Evolutionary conservation across 2,113 vertebrate genomes (phyloP), one percentile per base, ranked within the genome.

Genomic region (Vidua chalybeata): DNA sequence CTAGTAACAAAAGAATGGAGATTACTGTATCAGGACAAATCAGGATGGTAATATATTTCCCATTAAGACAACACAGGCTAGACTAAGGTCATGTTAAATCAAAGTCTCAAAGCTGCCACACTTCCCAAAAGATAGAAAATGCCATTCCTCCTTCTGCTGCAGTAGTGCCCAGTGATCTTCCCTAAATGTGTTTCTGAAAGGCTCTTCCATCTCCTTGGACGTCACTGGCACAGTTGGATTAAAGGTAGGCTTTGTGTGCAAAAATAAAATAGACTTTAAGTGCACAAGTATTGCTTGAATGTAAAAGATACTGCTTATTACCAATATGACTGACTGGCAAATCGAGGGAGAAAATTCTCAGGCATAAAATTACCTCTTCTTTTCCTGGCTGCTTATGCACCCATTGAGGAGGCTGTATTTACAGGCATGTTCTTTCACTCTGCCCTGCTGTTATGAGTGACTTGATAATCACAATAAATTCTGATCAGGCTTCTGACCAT

Each of bases 21-120:
- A 46, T 20, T 88, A 66, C 88, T 71, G 72, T 92, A 93, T 80
- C 43, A 86, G 86, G 64, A 92, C 55, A 94, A 94, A 97, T 91
- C 74, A 78, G 54, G 75, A 75, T 48, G 16, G 66, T 82, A 78
- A 93, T 89, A 33, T 74, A 91, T 78, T 96, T 86, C 72, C 49
- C 37, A 52, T 79, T 64, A 94, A 82, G 72, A 61, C 78, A 89
- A 56, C 69, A 45, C 18, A 79, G 71, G n/a, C 58, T 69, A 79
- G 33, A 63, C 0, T 28, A 87, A 85, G 59, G 81, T 82, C 39
- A 56, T 12, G 28, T 26, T 72, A 85, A 89, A 85, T 61, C 54
- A 82, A 93, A 87, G 58, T 81, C 74, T 49, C 45, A 78, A 91
- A 90, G 66, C 48, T 89, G 61, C 58, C 51, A 75, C 31, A 31